Percentiles rank a stretch among this genome's conserved stretches.
phyloP scores from a whole-genome alignment of 1,140 invertebrate species.

The Heliconius hewitsoni region DNA sequence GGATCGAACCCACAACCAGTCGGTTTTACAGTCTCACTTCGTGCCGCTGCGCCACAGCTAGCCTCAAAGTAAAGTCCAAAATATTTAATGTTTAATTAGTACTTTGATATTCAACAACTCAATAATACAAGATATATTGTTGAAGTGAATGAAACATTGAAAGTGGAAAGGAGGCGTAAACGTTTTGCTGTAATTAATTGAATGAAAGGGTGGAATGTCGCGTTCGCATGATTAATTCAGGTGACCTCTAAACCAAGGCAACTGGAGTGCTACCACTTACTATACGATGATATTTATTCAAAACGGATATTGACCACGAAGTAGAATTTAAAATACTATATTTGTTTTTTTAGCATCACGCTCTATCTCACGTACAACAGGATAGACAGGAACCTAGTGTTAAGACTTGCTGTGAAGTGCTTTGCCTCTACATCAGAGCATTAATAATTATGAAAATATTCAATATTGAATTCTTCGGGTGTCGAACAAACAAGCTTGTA shows the following conservation, averaged over 20 bases:
- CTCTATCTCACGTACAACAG: too few species aligned
- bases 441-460: too few species aligned
- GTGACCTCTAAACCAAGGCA: slow-evolving; percentile 46
- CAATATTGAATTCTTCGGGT: too few species aligned
- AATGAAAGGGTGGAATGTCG: slow-evolving; percentile 43
- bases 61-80: too few species aligned
- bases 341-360: neutral
- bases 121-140: slow-evolving; percentile 33
- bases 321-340: neutral
- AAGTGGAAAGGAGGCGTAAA: slow-evolving; percentile 39
- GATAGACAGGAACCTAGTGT: too few species aligned
- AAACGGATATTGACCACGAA: slow-evolving; percentile 11
- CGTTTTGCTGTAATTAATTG: slow-evolving; percentile 46
- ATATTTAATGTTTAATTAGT: slow-evolving; percentile 17
- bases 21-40: too few species aligned
- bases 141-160: slow-evolving; percentile 38
- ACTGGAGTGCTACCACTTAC: slow-evolving; percentile 19
- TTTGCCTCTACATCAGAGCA: too few species aligned
- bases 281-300: slow-evolving; percentile 27
- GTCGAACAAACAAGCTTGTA: too few species aligned
- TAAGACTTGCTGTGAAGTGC: too few species aligned
- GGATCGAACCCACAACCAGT: too few species aligned
- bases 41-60: too few species aligned
- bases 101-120: slow-evolving; percentile 30
- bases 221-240: slow-evolving; percentile 53